Evolutionary conservation across 2,113 vertebrate genomes (phyloP), one percentile per base, ranked within the genome.

Genomic region (Crotophaga sulcirostris): DNA sequence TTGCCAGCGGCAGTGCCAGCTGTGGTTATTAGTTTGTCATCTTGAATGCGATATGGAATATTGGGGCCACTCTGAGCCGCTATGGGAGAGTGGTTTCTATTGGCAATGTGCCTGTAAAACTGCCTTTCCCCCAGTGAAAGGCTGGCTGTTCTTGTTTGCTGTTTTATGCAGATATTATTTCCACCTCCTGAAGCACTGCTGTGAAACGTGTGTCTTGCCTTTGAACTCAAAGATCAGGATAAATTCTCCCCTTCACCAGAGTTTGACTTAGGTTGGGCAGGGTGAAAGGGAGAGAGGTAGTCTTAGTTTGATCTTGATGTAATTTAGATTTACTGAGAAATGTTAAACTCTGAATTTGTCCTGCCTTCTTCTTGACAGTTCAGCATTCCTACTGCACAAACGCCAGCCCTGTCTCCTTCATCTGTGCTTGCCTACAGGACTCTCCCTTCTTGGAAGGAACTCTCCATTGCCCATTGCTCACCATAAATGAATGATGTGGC

Each of bases 21-120:
- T 97, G 96, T 90, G 93, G 86, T 81, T 92, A 85, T 95, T 92
- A 86, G 72, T 67, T 74, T 84, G 89, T 92, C 79, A 87, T 7
- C 3, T 44, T 19, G 52, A 81, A 47, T 21, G 52, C 16, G 23
- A 34, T 52, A 33, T 55, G 34, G 55, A 90, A 80, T 66, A 51
- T 45, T 13, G 36, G 29, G 86, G 72, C 76, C 72, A 67, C 64
- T 74, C 62, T 67, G 83, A 86, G 69, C 28, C 34, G 3, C 94
- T 77, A 92, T 25, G 33, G 90, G 94, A 90, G 74, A 76, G 78
- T 77, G 24, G 60, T 52, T 94, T 90, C 0, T 0, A 31, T 6
- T 96, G 94, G 88, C 86, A 92, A 47, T 12, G 21, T 0, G 68
- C 79, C 72, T 77, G 52, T 77, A 36, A 84, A 90, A 55, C 42